Conservation (phyloP, 2,888 invertebrate species). For the Acanthosepion lycidas region DNA sequence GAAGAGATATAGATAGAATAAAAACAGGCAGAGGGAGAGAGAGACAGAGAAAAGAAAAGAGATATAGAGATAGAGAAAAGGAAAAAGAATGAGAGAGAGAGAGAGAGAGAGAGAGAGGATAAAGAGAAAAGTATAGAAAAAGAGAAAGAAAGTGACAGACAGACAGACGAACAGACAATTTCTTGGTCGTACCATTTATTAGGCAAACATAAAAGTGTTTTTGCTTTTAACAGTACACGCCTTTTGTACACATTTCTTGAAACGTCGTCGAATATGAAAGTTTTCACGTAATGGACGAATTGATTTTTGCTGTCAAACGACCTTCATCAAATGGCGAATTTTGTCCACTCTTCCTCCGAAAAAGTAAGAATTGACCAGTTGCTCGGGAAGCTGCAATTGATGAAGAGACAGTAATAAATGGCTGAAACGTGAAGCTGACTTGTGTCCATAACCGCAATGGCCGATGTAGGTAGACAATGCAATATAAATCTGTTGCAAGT, state of each 20-base stretch:
- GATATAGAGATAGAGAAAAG: neutral
- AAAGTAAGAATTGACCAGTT: neutral
- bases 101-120: neutral
- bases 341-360: conserved; percentile 15
- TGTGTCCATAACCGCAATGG: neutral
- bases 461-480: neutral
- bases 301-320: neutral
- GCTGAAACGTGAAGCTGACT: neutral
- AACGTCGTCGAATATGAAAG: too few relatives aligned
- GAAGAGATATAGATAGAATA: neutral
- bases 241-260: too few relatives aligned
- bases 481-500: neutral
- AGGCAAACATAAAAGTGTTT: too few relatives aligned
- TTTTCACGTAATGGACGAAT: neutral
- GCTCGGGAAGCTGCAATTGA: neutral
- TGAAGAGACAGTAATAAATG: neutral
- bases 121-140: neutral
- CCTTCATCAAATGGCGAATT: neutral
- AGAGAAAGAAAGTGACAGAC: neutral
- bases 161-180: neutral
- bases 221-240: too few relatives aligned
- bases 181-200: too few relatives aligned
- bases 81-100: neutral
- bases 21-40: too few relatives aligned
- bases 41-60: too few relatives aligned